phyloP scores from a whole-genome alignment of 2,113 vertebrate genomes.

The Crotalus horridus region DNA sequence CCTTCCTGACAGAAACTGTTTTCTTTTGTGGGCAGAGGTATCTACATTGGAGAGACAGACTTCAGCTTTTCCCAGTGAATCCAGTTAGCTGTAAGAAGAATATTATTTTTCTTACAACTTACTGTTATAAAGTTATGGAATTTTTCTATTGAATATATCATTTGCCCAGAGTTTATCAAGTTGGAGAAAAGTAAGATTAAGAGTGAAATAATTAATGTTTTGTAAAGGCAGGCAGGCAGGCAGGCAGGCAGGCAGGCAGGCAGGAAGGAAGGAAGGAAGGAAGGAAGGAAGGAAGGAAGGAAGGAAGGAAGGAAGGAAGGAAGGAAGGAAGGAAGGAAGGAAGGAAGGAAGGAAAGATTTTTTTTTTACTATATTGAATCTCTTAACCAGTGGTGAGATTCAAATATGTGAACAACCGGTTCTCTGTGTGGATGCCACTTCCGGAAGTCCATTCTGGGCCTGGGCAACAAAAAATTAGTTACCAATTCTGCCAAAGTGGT shows the following conservation, averaged over 20 bases:
- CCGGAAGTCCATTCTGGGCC: too few species aligned
- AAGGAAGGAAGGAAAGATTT: too few species aligned
- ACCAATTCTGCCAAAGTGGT: too few species aligned
- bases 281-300: background rate
- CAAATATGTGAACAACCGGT: too few species aligned
- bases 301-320: too few species aligned
- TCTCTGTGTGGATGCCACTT: too few species aligned
- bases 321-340: too few species aligned
- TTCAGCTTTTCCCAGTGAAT: background rate
- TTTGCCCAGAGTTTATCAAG: background rate
- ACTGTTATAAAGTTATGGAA: background rate
- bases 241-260: too few species aligned
- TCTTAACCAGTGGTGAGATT: too few species aligned
- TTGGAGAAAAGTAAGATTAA: background rate
- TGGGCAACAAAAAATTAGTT: too few species aligned
- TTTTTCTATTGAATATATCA: background rate
- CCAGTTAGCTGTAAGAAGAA: background rate
- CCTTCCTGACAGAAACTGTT: constrained; percentile 9
- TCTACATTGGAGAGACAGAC: background rate
- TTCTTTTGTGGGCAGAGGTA: background rate
- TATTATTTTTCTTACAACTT: background rate
- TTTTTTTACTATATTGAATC: background rate
- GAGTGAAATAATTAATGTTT: background rate
- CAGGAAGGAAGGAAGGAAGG: too few species aligned
- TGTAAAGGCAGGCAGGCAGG: too few species aligned